Evolutionary conservation across 2,888 invertebrate species (phyloP).

Genomic region (Napeogenes sylphis): DNA sequence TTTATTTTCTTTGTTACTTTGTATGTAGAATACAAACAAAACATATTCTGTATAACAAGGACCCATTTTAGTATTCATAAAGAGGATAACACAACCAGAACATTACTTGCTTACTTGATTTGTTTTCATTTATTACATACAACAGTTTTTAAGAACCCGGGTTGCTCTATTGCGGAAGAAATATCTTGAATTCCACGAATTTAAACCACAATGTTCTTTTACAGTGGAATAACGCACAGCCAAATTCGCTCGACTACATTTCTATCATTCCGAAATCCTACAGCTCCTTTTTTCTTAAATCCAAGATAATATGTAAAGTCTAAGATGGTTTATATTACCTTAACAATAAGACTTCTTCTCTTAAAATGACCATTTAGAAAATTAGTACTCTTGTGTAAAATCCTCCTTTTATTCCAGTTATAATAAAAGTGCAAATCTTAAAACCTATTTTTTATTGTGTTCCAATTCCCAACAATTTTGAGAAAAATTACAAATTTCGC

Average conservation of each 20-base stretch:
- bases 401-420: too few species aligned
- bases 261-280: constrained; percentile 13
- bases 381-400: too few species aligned
- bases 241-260: constrained; percentile 17
- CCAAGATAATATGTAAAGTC: constrained; percentile 15
- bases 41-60: constrained; percentile 10
- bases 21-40: constrained; percentile 19
- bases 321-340: background rate
- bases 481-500: too few species aligned
- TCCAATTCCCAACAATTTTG: too few species aligned
- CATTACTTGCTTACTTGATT: background rate
- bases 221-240: constrained; percentile 12
- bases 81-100: constrained; percentile 1
- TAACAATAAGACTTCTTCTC: background rate
- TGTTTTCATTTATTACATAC: background rate
- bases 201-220: constrained; percentile 7
- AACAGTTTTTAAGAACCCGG: constrained; percentile 7
- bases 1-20: constrained; percentile 26
- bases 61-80: background rate
- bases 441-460: too few species aligned
- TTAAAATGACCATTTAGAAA: background rate
- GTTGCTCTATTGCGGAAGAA: background rate
- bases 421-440: too few species aligned
- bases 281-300: constrained; percentile 9
- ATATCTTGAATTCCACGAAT: constrained; percentile 8